These are phyloP conservation scores for Oligia latruncula DNA, from an alignment of 2,888 invertebrate species.

Conservation along the genomic window DNA sequence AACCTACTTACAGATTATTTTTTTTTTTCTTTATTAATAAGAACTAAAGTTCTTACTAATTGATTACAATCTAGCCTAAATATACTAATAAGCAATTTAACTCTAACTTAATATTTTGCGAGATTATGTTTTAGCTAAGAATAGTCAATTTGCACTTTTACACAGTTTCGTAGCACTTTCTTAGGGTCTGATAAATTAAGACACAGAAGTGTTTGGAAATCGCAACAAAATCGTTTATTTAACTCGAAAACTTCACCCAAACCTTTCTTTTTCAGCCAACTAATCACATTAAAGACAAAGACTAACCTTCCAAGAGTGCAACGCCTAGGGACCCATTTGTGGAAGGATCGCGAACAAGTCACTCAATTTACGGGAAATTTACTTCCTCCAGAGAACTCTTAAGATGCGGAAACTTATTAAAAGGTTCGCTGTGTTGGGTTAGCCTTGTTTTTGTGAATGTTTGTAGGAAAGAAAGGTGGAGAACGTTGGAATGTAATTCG, in stretches of 20 bases:
- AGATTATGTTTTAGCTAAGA: no score
- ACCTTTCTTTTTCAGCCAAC: slow-evolving; percentile 30
- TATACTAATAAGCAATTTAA: no score
- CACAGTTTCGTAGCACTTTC: no score
- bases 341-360: slow-evolving; percentile 48
- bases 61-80: no score
- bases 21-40: no score
- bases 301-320: slow-evolving; percentile 34
- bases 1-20: no score
- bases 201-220: neutral
- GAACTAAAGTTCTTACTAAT: no score
- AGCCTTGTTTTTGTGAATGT: slow-evolving; percentile 28
- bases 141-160: no score
- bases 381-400: slow-evolving; percentile 37
- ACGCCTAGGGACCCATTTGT: slow-evolving; percentile 57
- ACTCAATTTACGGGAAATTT: slow-evolving; percentile 58
- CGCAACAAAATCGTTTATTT: neutral
- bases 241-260: slow-evolving; percentile 1
- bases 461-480: neutral
- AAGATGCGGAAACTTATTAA: slow-evolving; percentile 41
- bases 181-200: no score
- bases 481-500: neutral
- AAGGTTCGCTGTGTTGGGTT: slow-evolving; percentile 14
- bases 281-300: slow-evolving; percentile 43
- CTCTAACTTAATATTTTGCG: no score